A percentile compares a stretch with the other conserved stretches of the same genome.
These are phyloP conservation scores for Lasiurus cinereus DNA, from an alignment of 2,113 vertebrate genomes.

Conservation along the genomic window DNA sequence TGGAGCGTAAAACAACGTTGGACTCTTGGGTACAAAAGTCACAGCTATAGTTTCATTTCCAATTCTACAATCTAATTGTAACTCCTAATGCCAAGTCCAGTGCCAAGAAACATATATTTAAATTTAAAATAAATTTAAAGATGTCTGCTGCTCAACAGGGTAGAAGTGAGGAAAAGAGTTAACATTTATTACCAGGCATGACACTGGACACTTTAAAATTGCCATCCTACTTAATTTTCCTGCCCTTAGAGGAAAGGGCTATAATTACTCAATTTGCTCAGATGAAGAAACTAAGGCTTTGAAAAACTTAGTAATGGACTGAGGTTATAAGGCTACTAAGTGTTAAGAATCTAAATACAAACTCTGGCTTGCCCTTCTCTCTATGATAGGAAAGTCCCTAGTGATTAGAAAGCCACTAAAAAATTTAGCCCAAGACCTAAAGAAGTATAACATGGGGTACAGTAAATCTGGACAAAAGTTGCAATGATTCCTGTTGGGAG, in stretches of 20 bases:
- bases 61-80: not conserved
- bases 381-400: not conserved
- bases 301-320: constrained; percentile 21
- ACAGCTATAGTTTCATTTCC: constrained; percentile 50
- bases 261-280: constrained; percentile 1
- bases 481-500: not conserved
- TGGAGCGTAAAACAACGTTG: not conserved
- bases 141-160: not conserved
- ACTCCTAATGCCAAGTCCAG: constrained; percentile 24
- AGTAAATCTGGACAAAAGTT: not conserved
- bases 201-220: not conserved
- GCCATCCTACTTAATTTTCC: not conserved
- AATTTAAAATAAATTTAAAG: constrained; percentile 46
- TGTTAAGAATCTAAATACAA: not conserved
- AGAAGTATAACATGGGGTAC: not conserved
- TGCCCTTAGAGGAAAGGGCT: not conserved
- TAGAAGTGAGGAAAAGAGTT: constrained; percentile 5
- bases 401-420: not conserved
- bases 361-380: not conserved
- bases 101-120: constrained; percentile 4
- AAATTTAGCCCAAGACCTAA: not conserved
- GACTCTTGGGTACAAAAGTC: constrained; percentile 29
- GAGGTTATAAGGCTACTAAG: not conserved
- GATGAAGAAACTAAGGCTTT: constrained; percentile 47
- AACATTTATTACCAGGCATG: not conserved